Evolutionary conservation across 2,797 vertebrate genomes (phyloP), one percentile per base, ranked within the genome.

Genomic region (Cirrhinus mrigala): DNA sequence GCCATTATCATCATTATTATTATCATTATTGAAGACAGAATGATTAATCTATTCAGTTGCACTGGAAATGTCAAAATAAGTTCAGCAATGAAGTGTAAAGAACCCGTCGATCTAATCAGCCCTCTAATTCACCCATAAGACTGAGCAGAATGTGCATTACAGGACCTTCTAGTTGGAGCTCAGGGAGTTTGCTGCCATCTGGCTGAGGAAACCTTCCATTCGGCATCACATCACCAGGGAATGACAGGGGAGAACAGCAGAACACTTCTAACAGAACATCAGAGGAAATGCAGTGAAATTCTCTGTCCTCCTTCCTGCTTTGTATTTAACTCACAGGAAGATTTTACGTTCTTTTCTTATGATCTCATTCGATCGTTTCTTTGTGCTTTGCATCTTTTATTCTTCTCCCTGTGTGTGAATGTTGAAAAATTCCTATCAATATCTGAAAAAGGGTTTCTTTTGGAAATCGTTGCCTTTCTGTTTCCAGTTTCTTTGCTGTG

Each of bases 111-210:
- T 64, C n/a, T 40, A 78, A 78, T n/a, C 54, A 60, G 22, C 22
- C 7, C 2, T 78, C 54, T 46, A 56, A 24, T 60, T 60, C 75
- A 60, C 37, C 33, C 54, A 60, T 44, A 24, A 78, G 33, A 60
- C 6, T 11, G 44, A 66, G n/a, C 40, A 64, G 44, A 79, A 79
- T 76, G 56, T 40, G 27, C 27, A 75, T 75, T 50, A 75, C 50
- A 78, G 20, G 40, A 60, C 20, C 46, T 66, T 77, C 29, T 37
- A 52, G 77, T 60, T 50, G 44, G 29, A 73, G 76, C 54, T 80
- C 15, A 73, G 83, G 37, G 66, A 73, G 54, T 71, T 62, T 71
- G 66, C 83, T 85, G 83, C 66, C 83, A 85, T 85, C 83, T 85
- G 84, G 77, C 84, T 80, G 77, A 85, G 48, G 69, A 85, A 85